Evolutionary conservation across 2,888 invertebrate species (phyloP).

Genomic region (Scaptomyza caliginosa): DNA sequence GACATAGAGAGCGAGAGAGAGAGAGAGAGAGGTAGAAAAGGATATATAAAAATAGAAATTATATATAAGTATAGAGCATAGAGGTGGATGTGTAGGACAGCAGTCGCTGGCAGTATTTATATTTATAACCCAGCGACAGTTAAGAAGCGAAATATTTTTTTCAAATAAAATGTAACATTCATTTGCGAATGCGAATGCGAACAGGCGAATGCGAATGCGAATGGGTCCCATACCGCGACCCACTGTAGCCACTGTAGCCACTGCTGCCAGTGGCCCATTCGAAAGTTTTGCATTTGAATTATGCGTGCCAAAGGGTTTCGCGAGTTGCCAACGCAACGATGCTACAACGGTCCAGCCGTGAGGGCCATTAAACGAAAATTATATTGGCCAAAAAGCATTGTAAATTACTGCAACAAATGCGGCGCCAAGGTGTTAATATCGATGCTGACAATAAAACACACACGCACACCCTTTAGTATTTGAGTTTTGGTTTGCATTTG

Average conservation of each 20-base stretch:
- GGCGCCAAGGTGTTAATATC: slow-evolving; percentile 67
- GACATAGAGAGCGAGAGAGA: no score
- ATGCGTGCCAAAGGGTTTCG: slow-evolving; percentile 71
- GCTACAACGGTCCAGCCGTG: slow-evolving; percentile 2
- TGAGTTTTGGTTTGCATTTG: background rate
- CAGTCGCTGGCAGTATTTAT: slow-evolving; percentile 45
- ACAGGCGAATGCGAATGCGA: slow-evolving; percentile 52
- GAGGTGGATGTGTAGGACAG: slow-evolving; percentile 35
- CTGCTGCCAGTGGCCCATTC: background rate
- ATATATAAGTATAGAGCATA: slow-evolving; percentile 22
- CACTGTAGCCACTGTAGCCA: no score
- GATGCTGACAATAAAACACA: slow-evolving; percentile 30
- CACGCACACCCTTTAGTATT: background rate
- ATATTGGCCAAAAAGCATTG: slow-evolving; percentile 65
- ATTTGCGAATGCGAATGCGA: slow-evolving; percentile 62
- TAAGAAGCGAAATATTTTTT: slow-evolving; percentile 37
- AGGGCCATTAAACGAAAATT: slow-evolving; percentile 66
- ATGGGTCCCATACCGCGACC: slow-evolving; percentile 29
- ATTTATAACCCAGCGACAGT: slow-evolving; percentile 51
- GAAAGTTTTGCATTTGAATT: slow-evolving; percentile 69
- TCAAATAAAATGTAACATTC: slow-evolving; percentile 73
- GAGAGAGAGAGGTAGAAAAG: slow-evolving; percentile 1
- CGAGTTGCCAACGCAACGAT: slow-evolving; percentile 27
- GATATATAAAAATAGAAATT: slow-evolving; percentile 28
- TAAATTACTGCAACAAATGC: slow-evolving; percentile 60